These are phyloP conservation scores for Formica selysi DNA, from an alignment of 1,140 invertebrate genomes.

Conservation along the genomic window DNA sequence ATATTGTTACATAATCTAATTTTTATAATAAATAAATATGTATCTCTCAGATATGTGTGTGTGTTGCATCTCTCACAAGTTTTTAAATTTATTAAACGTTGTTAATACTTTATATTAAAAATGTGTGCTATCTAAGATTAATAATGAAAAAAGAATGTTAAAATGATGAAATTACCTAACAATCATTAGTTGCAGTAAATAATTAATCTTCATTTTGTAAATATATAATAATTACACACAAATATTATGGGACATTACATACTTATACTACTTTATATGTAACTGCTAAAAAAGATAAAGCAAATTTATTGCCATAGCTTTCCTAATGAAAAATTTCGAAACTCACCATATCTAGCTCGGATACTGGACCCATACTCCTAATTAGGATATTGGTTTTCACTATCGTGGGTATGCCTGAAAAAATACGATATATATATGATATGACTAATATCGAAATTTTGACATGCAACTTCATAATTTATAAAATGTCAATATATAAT, in stretches of 20 bases:
- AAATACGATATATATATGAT: constrained; percentile 29
- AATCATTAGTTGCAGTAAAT: background rate
- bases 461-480: background rate
- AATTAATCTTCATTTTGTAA: background rate
- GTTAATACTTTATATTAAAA: background rate
- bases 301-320: background rate
- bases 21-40: background rate
- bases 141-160: background rate
- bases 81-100: background rate
- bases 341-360: constrained; percentile 97
- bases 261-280: background rate
- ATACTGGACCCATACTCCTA: constrained; percentile 97
- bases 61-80: background rate
- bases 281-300: background rate
- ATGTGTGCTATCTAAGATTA: no score
- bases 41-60: background rate
- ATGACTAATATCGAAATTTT: background rate
- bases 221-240: background rate
- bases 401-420: constrained; percentile 93
- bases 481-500: constrained; percentile 13
- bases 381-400: constrained; percentile 97
- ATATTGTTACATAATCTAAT: background rate
- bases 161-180: background rate
- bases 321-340: background rate
- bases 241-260: background rate